Conservation (phyloP, 2,888 invertebrate species). For the Lithodes maja region DNA sequence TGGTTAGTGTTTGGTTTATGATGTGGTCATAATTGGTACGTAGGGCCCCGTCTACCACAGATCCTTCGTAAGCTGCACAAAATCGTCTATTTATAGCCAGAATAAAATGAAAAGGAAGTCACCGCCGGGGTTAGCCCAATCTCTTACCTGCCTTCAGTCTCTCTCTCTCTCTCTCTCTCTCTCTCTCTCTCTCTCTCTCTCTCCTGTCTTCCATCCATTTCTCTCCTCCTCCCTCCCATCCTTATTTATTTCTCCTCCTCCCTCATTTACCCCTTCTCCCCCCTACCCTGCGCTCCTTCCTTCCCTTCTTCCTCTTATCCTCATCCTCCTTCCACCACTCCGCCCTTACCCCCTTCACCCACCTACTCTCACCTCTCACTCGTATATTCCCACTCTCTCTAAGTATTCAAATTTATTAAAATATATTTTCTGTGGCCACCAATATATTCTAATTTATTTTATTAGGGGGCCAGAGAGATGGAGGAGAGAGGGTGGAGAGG, state of each 20-base stretch:
- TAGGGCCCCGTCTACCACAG: no score
- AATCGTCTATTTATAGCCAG: no score
- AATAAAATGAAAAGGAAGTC: no score
- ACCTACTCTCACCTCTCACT: background rate
- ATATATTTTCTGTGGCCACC: background rate
- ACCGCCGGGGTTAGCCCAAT: no score
- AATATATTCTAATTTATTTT: conserved; percentile 1
- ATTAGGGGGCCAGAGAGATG: background rate
- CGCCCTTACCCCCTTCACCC: background rate
- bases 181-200: background rate
- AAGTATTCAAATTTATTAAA: background rate
- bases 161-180: background rate
- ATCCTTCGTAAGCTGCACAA: no score
- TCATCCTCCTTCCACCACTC: background rate
- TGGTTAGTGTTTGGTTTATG: no score
- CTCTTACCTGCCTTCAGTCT: background rate
- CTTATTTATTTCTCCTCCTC: background rate
- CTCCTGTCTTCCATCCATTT: background rate
- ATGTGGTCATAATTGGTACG: no score
- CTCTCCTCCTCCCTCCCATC: background rate
- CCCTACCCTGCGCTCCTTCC: background rate
- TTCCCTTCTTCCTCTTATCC: background rate
- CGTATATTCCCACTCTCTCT: background rate
- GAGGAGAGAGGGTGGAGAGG: background rate
- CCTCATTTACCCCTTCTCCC: background rate